Conservation (phyloP, 2,113 vertebrate species). For the Dromiciops gliroides region DNA sequence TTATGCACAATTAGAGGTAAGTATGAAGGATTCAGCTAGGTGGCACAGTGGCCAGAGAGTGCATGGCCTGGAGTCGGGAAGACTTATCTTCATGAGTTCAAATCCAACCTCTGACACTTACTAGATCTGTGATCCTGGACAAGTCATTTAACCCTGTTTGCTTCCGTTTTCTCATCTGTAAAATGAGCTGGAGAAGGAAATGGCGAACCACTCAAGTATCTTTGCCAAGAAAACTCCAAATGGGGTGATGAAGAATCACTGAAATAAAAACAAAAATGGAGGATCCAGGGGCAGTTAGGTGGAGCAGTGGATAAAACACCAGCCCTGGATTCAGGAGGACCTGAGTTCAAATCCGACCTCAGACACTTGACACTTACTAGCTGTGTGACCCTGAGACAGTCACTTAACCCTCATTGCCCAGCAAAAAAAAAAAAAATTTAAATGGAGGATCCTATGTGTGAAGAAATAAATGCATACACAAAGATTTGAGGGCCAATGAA, state of each 20-base stretch:
- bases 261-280: too few relatives aligned
- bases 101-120: neutral
- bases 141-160: neutral
- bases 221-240: too few relatives aligned
- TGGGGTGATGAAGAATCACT: too few relatives aligned
- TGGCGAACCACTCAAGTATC: neutral
- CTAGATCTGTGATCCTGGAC: neutral
- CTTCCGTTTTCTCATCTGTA: too few relatives aligned
- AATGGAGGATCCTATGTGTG: neutral
- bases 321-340: too few relatives aligned
- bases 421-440: too few relatives aligned
- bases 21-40: neutral
- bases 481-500: neutral
- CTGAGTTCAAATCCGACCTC: neutral
- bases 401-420: neutral
- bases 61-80: neutral
- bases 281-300: neutral
- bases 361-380: neutral
- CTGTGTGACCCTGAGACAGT: neutral
- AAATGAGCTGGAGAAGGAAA: neutral
- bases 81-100: neutral
- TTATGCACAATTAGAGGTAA: neutral
- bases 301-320: too few relatives aligned
- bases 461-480: neutral
- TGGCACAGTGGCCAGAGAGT: neutral